These are phyloP conservation scores for Dipodomys merriami DNA, from an alignment of 2,113 vertebrate genomes.

Conservation along the genomic window DNA sequence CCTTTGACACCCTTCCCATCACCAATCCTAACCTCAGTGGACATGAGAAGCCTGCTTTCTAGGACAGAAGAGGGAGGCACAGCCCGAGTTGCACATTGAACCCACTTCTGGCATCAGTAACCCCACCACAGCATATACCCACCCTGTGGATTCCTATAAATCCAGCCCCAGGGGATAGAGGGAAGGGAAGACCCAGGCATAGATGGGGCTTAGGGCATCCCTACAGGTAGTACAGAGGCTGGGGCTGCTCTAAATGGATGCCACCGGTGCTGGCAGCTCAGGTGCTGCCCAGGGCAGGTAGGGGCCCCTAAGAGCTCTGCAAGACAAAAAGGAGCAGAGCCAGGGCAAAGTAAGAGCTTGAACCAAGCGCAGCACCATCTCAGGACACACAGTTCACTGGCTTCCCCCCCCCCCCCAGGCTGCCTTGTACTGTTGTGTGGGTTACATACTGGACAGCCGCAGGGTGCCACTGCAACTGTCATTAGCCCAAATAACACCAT, in stretches of 20 bases:
- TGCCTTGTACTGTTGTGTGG: not conserved
- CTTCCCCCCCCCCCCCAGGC: not conserved
- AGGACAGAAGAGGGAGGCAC: not conserved
- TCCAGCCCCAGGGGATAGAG: not conserved
- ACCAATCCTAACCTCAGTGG: not conserved
- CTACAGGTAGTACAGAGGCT: not conserved
- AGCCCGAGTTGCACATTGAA: not conserved
- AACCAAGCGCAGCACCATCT: not conserved
- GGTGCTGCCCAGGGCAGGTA: not conserved
- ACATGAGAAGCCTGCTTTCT: not conserved
- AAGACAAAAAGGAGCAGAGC: not conserved
- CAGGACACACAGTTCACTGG: not conserved
- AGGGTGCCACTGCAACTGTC: not conserved
- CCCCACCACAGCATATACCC: not conserved
- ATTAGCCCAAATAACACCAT: not conserved
- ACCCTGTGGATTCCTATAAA: not conserved
- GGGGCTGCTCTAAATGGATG: not conserved
- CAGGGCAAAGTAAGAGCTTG: not conserved
- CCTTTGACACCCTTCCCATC: too few species aligned
- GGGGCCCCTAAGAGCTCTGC: not conserved
- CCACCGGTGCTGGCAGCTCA: too few species aligned
- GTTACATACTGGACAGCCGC: not conserved
- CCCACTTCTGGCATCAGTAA: not conserved
- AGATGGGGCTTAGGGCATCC: not conserved
- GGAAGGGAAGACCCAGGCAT: not conserved